A percentile compares a stretch with the other conserved stretches of the same genome.
phyloP scores from a whole-genome alignment of 2,113 vertebrate genomes.

The Microtus oregoni region DNA sequence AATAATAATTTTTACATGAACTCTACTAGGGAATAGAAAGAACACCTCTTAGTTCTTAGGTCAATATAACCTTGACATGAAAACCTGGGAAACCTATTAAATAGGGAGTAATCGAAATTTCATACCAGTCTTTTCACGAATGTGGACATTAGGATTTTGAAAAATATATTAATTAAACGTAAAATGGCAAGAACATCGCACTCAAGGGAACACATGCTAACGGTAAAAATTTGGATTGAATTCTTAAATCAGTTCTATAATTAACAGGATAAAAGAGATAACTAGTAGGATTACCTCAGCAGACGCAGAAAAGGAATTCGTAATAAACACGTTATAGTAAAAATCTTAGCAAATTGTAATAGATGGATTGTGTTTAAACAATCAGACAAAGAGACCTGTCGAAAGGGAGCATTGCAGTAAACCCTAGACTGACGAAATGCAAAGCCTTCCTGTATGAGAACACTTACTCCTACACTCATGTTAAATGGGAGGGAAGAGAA shows the following conservation, averaged over 20 bases:
- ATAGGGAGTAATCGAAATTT: not conserved
- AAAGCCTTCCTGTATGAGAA: not conserved
- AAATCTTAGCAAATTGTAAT: not conserved
- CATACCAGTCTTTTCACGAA: not conserved
- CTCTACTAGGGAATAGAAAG: not conserved
- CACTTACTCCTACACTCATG: not conserved
- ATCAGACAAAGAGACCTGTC: not conserved
- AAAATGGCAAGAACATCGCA: not conserved
- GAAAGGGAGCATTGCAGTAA: not conserved
- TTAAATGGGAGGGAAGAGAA: constrained; percentile 18
- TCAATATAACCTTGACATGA: not conserved
- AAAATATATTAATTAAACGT: not conserved
- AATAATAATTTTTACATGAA: not conserved
- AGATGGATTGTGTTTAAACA: not conserved
- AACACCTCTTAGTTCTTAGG: not conserved
- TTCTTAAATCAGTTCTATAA: not conserved
- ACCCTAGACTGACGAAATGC: not conserved
- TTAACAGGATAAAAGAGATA: not conserved
- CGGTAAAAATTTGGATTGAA: not conserved
- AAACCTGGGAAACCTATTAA: not conserved
- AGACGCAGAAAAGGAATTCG: not conserved
- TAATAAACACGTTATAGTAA: not conserved
- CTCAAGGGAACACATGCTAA: not conserved
- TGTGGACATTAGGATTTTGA: not conserved
- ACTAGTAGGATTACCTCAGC: not conserved